Evolutionary conservation across 1,140 invertebrate species (phyloP).

Genomic region (Adoxophyes honmai): DNA sequence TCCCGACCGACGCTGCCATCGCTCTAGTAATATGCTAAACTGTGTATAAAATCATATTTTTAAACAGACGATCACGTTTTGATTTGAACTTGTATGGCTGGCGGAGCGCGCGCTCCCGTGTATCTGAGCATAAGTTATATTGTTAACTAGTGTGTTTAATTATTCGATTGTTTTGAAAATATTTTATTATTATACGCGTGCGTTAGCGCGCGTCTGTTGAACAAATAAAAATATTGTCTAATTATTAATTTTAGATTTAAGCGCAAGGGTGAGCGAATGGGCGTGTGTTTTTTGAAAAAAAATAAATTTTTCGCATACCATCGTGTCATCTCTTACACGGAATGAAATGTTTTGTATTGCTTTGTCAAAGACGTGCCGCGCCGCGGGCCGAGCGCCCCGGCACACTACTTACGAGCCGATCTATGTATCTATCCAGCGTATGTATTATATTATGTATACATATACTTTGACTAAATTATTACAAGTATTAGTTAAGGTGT

Average conservation of each 20-base stretch:
- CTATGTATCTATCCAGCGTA: constrained; percentile 3
- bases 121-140: constrained; percentile 60
- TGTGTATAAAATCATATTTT: constrained; percentile 59
- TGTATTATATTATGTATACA: constrained; percentile 8
- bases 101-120: constrained; percentile 32
- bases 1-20: constrained; percentile 44
- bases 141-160: constrained; percentile 77
- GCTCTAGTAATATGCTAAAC: constrained; percentile 41
- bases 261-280: constrained; percentile 72
- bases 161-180: constrained; percentile 76
- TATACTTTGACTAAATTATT: constrained; percentile 70
- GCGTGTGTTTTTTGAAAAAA: constrained; percentile 70
- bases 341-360: constrained; percentile 75
- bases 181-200: constrained; percentile 76
- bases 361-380: constrained; percentile 61
- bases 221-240: constrained; percentile 76
- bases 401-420: not conserved
- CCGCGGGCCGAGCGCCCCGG: constrained; percentile 19
- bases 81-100: constrained; percentile 33
- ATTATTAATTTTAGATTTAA: constrained; percentile 77
- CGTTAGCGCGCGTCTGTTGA: constrained; percentile 73
- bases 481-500: constrained; percentile 74
- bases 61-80: constrained; percentile 41
- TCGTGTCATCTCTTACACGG: constrained; percentile 71
- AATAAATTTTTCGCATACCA: constrained; percentile 67